Evolutionary conservation across 2,113 vertebrate genomes (phyloP).

Genomic region (Saguinus midas): DNA sequence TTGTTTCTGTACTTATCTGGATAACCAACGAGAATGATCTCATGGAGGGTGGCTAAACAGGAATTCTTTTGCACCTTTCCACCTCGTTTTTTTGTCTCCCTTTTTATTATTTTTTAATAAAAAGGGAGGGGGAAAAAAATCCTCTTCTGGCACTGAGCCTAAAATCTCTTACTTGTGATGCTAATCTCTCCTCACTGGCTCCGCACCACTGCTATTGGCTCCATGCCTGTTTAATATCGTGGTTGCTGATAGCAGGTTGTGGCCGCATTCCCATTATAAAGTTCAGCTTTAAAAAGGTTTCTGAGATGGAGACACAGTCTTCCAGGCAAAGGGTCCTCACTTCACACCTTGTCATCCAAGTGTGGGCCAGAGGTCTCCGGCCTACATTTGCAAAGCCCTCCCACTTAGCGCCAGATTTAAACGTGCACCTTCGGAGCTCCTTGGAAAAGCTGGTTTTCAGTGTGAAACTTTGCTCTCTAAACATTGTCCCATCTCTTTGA

Average conservation of each 20-base stretch:
- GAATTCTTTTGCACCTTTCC: constrained; percentile 21
- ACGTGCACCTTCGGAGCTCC: background rate
- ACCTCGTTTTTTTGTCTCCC: background rate
- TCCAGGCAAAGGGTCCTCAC: background rate
- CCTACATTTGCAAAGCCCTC: background rate
- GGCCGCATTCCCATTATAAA: constrained; percentile 55
- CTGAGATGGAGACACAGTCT: background rate
- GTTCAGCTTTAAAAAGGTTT: constrained; percentile 41
- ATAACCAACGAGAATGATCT: background rate
- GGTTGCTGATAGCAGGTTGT: constrained; percentile 57
- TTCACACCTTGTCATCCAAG: background rate
- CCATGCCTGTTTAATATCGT: constrained; percentile 50
- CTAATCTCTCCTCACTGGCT: constrained; percentile 61
- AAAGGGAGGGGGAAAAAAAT: background rate
- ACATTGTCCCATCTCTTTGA: background rate
- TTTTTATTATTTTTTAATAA: constrained; percentile 65
- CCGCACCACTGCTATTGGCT: constrained; percentile 26
- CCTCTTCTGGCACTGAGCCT: constrained; percentile 63
- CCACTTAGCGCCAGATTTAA: background rate
- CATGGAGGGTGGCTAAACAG: background rate
- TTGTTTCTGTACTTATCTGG: background rate
- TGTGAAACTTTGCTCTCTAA: background rate
- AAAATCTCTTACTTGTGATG: constrained; percentile 58
- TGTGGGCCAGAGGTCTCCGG: background rate
- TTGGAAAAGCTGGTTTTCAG: background rate